Base-by-base conservation (phyloP, 2,797 vertebrate species). In the Nasua narica region DNA sequence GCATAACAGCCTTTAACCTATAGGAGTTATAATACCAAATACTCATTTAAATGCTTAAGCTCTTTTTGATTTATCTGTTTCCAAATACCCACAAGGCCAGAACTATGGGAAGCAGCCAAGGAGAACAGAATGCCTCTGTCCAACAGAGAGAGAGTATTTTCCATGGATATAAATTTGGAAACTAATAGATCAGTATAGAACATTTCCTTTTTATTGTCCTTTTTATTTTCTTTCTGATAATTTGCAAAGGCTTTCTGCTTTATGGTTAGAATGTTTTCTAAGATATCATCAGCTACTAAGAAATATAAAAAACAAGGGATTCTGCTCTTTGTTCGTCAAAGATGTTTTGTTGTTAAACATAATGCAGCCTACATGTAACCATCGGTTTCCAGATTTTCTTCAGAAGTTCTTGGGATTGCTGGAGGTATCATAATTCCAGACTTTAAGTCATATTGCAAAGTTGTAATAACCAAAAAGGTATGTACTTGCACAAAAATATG, bases 171-270 rank as follows among this genome's bases (percentile, higher is more conserved):
- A 95, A 90, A 97, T 88, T 84, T 90, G n/a, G 65, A 88, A 27
- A 46, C n/a, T 92, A 86, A 40, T 19, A 82, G 52, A 85, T 78
- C 19, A 23, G 48, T 48, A 56, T 21, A 67, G 60, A 74, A 94
- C 40, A 78, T 74, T 97, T 29, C 48, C 23, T 86, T 76, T 52
- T 85, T 58, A 92, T 50, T 14, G 43, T 46, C 15, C 32, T 72
- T 67, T 90, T 90, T 65, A 50, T 85, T 92, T 82, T 74, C 84
- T 70, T 91, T 90, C 70, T 90, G 37, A 69, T 90, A 65, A 95
- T 91, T 90, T 72, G 58, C 65, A 79, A 87, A 93, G 16, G 19
- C 8, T 84, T 23, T 65, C 37, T 67, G 43, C 21, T 96, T 88
- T 69, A 72, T 6, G 5, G 13, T 77, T 82, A 82, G 37, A 88